A percentile compares a stretch with the other conserved stretches of the same genome.
phyloP scores from a whole-genome alignment of 2,113 vertebrate genomes.

The Notothenia rossii region DNA sequence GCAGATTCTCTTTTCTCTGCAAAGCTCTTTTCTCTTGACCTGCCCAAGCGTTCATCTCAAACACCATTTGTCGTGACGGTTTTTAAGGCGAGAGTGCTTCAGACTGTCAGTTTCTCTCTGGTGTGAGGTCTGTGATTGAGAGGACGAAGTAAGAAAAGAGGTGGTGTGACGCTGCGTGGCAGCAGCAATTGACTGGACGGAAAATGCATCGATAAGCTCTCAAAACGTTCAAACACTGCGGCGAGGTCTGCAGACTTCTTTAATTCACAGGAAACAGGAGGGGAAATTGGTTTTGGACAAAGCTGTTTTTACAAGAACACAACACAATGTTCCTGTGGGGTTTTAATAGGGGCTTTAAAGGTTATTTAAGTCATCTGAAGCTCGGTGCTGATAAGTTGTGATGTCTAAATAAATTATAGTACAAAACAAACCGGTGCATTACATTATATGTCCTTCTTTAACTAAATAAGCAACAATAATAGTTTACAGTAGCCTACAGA shows the following conservation, averaged over 20 bases:
- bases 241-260: constrained; percentile 5
- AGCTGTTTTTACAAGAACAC: constrained; percentile 14
- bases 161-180: not conserved
- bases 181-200: constrained; percentile 24
- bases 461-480: no score
- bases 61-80: not conserved
- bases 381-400: not conserved
- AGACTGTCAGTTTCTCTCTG: constrained; percentile 17
- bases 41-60: not conserved
- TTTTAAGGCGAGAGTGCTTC: not conserved
- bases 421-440: no score
- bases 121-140: constrained; percentile 20
- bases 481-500: no score
- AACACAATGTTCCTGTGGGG: not conserved
- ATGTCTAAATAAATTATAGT: not conserved
- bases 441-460: no score
- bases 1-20: not conserved
- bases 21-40: not conserved
- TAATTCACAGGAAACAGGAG: constrained; percentile 14
- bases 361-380: not conserved
- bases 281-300: constrained; percentile 3
- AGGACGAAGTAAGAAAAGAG: not conserved
- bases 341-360: not conserved
- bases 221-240: constrained; percentile 3
- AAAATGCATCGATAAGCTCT: constrained; percentile 11